A percentile compares a stretch with the other conserved stretches of the same genome.
Conservation (phyloP, 1,140 invertebrate species). For the Bilobella aurantiaca region DNA sequence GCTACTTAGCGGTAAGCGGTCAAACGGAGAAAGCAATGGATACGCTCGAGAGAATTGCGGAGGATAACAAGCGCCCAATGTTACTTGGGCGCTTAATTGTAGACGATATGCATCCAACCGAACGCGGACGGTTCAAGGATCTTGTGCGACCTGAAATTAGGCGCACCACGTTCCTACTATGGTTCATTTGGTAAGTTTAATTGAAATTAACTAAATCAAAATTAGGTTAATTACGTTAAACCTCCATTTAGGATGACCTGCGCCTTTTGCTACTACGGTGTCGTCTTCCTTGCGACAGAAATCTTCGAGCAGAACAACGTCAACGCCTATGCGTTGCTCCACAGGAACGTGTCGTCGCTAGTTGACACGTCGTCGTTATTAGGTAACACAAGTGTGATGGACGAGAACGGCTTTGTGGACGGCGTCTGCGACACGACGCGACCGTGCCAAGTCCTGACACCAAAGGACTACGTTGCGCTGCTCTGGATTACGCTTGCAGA, state of each 20-base stretch:
- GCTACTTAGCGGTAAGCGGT: conserved; percentile 75
- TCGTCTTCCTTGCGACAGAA: conserved; percentile 90
- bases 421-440: conserved; percentile 39
- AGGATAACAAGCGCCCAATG: conserved; percentile 82
- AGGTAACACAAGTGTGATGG: background rate
- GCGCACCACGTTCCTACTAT: conserved; percentile 72
- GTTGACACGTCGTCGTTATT: too few species aligned
- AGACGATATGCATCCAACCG: conserved; percentile 53
- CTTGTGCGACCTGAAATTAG: conserved; percentile 67
- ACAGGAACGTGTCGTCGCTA: too few species aligned
- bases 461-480: conserved; percentile 81
- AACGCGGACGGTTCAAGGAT: conserved; percentile 61
- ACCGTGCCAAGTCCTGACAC: conserved; percentile 46
- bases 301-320: conserved; percentile 54
- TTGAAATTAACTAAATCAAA: background rate
- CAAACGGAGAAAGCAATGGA: conserved; percentile 71
- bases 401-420: background rate
- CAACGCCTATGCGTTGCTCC: background rate
- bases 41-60: conserved; percentile 71
- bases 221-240: background rate
- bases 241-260: conserved; percentile 65
- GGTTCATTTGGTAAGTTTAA: conserved; percentile 75
- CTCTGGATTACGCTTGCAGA: conserved; percentile 90
- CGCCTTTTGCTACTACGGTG: conserved; percentile 91
- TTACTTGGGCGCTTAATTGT: conserved; percentile 74